Percentiles rank a stretch among this genome's conserved stretches.
Evolutionary conservation across 2,797 vertebrate species (phyloP).

Genomic region (Eutrigla gurnardus): DNA sequence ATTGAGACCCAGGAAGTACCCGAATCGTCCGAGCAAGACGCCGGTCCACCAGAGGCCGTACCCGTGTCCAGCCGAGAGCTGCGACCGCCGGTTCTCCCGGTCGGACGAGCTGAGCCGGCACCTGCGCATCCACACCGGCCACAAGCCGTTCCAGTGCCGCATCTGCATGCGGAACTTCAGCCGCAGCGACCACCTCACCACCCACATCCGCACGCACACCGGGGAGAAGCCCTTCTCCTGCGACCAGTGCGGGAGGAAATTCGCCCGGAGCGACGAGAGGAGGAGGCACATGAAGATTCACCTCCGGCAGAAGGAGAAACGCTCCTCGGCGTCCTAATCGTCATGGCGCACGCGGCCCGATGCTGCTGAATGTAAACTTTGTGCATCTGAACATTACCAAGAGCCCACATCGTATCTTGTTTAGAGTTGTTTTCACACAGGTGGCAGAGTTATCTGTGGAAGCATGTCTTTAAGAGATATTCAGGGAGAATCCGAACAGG

Average conservation of each 20-base stretch:
- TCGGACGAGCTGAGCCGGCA: slow-evolving; percentile 93
- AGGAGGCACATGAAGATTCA: slow-evolving; percentile 93
- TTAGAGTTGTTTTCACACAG: not conserved
- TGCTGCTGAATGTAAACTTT: slow-evolving; percentile 25
- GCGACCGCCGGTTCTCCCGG: slow-evolving; percentile 92
- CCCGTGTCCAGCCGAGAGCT: slow-evolving; percentile 92
- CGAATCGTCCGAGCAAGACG: slow-evolving; percentile 93
- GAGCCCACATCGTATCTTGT: not conserved
- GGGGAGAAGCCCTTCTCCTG: slow-evolving; percentile 93
- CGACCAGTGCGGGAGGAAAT: slow-evolving; percentile 91
- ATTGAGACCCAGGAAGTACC: slow-evolving; percentile 91
- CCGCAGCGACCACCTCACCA: slow-evolving; percentile 93
- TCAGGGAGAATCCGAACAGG: slow-evolving; percentile 10
- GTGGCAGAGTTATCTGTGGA: not conserved
- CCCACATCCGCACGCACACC: slow-evolving; percentile 93
- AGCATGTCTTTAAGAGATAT: not conserved
- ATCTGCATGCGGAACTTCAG: slow-evolving; percentile 94
- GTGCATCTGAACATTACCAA: not conserved
- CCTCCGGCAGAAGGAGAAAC: slow-evolving; percentile 89
- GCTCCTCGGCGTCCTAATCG: slow-evolving; percentile 56
- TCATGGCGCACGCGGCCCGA: not conserved
- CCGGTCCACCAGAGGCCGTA: slow-evolving; percentile 93
- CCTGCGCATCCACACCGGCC: slow-evolving; percentile 93
- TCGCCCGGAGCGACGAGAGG: slow-evolving; percentile 91
- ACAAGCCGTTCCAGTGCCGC: slow-evolving; percentile 94